Evolutionary conservation across 2,888 invertebrate genomes (phyloP).

Genomic region (Agrochola lychnidis): DNA sequence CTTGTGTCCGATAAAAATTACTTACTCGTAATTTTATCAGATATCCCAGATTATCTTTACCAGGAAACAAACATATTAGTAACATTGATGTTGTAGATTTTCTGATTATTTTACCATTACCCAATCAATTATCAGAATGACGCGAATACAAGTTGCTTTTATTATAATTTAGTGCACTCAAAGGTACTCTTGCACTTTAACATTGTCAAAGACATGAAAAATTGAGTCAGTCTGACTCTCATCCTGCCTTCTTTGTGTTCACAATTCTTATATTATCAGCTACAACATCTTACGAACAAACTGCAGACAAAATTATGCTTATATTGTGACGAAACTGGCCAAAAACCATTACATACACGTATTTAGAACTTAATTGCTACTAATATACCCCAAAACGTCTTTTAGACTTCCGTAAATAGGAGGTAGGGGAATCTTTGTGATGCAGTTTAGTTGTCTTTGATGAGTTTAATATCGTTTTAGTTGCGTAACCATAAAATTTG

Average conservation of each 20-base stretch:
- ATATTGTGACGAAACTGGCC: constrained; percentile 36
- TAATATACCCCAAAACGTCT: constrained; percentile 39
- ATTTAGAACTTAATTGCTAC: constrained; percentile 51
- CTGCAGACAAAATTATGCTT: constrained; percentile 8
- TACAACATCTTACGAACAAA: constrained; percentile 32
- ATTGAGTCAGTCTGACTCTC: constrained; percentile 38
- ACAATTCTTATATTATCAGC: constrained; percentile 40
- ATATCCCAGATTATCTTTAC: constrained; percentile 11
- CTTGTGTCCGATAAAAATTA: constrained; percentile 22
- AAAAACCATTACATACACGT: constrained; percentile 40
- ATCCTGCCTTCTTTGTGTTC: constrained; percentile 51
- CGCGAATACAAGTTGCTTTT: background rate
- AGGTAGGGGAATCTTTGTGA: constrained; percentile 37
- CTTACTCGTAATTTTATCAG: constrained; percentile 25
- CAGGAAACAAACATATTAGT: constrained; percentile 28
- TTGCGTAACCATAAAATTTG: constrained; percentile 41
- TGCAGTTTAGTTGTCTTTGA: constrained; percentile 26
- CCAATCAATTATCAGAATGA: constrained; percentile 9
- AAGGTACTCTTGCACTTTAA: constrained; percentile 4
- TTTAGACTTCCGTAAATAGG: constrained; percentile 38
- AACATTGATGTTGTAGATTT: constrained; percentile 23
- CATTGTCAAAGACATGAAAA: constrained; percentile 26
- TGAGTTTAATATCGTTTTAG: constrained; percentile 30
- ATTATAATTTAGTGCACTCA: background rate
- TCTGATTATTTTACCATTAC: constrained; percentile 24